Evolutionary conservation across 2,888 invertebrate genomes (phyloP), one percentile per base, ranked within the genome.

Genomic region (Platerodrilus igneus): DNA sequence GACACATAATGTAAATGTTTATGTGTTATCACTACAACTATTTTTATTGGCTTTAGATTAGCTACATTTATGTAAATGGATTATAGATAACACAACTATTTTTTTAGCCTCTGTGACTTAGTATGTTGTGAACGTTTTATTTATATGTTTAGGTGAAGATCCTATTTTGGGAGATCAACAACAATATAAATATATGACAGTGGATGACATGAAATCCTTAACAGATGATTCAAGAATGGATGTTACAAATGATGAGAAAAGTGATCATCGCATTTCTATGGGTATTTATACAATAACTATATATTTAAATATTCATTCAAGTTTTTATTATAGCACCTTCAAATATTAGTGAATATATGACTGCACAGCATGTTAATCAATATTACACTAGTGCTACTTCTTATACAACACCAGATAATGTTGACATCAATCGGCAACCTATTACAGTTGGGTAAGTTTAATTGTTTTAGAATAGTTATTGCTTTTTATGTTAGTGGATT

Each of bases 181-280:
- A 23, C 76, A 77, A 55, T 86, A 86, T 64, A 80, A 82, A 57
- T 86, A 86, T 69, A 81, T 87, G 80, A 86, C 84, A 40, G 81
- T 80, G 38, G 86, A 87, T 65, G 86, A 86, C 59, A 80, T 86
- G 75, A 86, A 85, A 67, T 79, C 79, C 20, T 72, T 84, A 53
- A 81, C 81, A 38, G 86, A 87, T 67, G 83, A 84, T 63, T 81
- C 82, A 20, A 57, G 64, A 41, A 56, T 69, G 56, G 69, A 69
- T 50, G 69, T 69, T 15, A 69, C 69, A 5, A 63, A 60, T 40
- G 69, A 69, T 45, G 69, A 69, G 40, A 68, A 66, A 47, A 62
- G 64, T 40, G 68, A 69, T 37, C 64, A 67, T 48, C 55, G 69
- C 42, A 62, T 64, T 55, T 69, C 69, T 21, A 59, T 66, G 49